Percentiles rank a stretch among this genome's conserved stretches.
Conservation (phyloP, 2,113 vertebrate species). For the Rhodinocichla rosea region DNA sequence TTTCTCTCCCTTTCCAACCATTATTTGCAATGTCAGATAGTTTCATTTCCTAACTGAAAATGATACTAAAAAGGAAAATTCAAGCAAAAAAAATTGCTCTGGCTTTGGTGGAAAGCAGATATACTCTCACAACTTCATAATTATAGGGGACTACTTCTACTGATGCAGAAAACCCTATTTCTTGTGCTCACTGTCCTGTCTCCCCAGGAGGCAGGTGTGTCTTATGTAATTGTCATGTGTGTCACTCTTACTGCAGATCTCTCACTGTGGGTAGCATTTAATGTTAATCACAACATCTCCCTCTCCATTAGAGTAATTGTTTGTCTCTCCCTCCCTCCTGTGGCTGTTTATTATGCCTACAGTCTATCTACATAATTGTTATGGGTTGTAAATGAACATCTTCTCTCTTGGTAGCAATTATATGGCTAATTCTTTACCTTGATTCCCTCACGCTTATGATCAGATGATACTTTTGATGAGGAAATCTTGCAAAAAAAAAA, state of each 20-base stretch:
- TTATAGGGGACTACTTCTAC: not conserved
- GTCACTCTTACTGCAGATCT: not conserved
- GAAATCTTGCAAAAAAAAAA: not conserved
- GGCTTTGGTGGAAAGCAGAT: not conserved
- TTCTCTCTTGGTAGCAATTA: constrained; percentile 32
- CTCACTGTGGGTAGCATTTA: constrained; percentile 10
- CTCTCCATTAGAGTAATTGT: constrained; percentile 73
- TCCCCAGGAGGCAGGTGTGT: not conserved
- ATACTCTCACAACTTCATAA: not conserved
- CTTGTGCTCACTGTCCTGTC: not conserved
- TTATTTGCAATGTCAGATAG: not conserved
- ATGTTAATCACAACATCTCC: constrained; percentile 56
- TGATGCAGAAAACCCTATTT: not conserved
- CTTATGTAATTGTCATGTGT: not conserved
- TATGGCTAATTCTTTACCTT: constrained; percentile 44
- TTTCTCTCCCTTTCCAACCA: not conserved
- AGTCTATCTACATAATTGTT: constrained; percentile 63
- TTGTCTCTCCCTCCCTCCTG: constrained; percentile 62
- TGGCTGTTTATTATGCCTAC: constrained; percentile 68
- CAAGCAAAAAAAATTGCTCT: not conserved
- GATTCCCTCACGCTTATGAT: constrained; percentile 31
- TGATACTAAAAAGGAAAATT: not conserved
- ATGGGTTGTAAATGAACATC: constrained; percentile 42
- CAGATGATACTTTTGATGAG: not conserved
- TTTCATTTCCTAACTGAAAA: not conserved